Evolutionary conservation across 2,797 vertebrate species (phyloP).

Genomic region (Pagetopsis macropterus): DNA sequence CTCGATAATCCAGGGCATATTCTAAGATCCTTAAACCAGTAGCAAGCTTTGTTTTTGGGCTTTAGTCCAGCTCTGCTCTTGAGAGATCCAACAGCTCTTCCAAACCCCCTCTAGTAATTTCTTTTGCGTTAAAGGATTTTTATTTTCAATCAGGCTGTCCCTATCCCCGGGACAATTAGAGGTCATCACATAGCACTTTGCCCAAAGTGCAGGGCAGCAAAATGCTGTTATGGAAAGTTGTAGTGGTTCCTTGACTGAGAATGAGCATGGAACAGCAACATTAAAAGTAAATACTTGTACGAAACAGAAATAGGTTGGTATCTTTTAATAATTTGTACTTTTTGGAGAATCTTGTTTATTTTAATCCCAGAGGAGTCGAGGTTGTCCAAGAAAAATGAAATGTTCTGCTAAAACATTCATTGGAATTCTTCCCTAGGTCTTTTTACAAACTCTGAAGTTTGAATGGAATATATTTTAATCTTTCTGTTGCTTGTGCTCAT

Average conservation of each 20-base stretch:
- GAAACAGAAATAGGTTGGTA: slow-evolving; percentile 52
- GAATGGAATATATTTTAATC: slow-evolving; percentile 32
- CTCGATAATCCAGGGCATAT: slow-evolving; percentile 68
- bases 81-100: slow-evolving; percentile 78
- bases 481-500: slow-evolving; percentile 27
- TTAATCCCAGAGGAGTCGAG: slow-evolving; percentile 19
- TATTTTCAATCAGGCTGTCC: slow-evolving; percentile 72
- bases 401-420: slow-evolving; percentile 31
- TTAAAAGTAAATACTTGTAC: slow-evolving; percentile 23
- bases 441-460: slow-evolving; percentile 17
- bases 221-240: slow-evolving; percentile 72
- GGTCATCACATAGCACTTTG: slow-evolving; percentile 69
- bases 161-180: slow-evolving; percentile 73
- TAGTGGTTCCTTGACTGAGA: slow-evolving; percentile 54
- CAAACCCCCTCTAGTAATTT: slow-evolving; percentile 64
- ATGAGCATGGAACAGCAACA: slow-evolving; percentile 47
- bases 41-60: slow-evolving; percentile 72
- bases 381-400: slow-evolving; percentile 47
- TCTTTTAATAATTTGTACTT: slow-evolving; percentile 60
- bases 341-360: slow-evolving; percentile 39
- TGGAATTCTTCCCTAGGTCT: slow-evolving; percentile 35
- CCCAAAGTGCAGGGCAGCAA: slow-evolving; percentile 65
- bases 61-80: slow-evolving; percentile 71
- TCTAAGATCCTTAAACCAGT: slow-evolving; percentile 69
- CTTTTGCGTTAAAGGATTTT: slow-evolving; percentile 64